These are phyloP conservation scores for Bombus waltoni DNA, from an alignment of 1,140 invertebrate species.

Conservation along the genomic window DNA sequence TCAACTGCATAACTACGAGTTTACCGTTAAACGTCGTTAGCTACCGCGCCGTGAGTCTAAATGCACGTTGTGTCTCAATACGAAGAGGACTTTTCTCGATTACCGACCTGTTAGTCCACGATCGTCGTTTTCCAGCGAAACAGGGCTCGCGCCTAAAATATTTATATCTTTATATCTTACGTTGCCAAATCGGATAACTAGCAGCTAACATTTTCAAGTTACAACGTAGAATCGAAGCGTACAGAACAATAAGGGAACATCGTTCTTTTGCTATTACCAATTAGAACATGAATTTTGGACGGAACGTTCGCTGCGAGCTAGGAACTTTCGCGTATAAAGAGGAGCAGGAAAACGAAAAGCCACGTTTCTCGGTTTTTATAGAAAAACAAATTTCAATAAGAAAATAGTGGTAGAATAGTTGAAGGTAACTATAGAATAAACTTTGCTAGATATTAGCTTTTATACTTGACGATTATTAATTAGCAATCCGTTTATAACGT, in stretches of 20 bases:
- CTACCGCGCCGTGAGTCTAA: slow-evolving; percentile 50
- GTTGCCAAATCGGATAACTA: background rate
- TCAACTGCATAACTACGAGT: slow-evolving; percentile 74
- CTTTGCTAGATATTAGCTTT: no score
- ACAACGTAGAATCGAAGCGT: background rate
- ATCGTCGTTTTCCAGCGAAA: background rate
- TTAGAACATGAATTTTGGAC: no score
- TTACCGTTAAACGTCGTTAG: slow-evolving; percentile 69
- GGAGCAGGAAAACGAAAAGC: no score
- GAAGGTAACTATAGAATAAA: no score
- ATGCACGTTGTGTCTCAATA: slow-evolving; percentile 60
- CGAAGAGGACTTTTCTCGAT: slow-evolving; percentile 34
- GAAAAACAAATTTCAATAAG: no score
- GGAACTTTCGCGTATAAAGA: no score
- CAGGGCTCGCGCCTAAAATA: background rate
- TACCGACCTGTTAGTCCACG: background rate
- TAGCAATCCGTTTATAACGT: no score
- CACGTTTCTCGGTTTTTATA: no score
- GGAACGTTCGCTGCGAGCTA: no score
- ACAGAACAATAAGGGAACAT: rapidly evolving
- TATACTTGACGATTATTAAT: no score
- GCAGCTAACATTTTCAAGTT: no score
- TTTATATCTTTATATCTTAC: background rate
- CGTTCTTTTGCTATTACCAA: background rate
- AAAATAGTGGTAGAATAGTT: no score